Base-by-base conservation (phyloP, 1,140 invertebrate genomes). In the Liolophura sinensis region DNA sequence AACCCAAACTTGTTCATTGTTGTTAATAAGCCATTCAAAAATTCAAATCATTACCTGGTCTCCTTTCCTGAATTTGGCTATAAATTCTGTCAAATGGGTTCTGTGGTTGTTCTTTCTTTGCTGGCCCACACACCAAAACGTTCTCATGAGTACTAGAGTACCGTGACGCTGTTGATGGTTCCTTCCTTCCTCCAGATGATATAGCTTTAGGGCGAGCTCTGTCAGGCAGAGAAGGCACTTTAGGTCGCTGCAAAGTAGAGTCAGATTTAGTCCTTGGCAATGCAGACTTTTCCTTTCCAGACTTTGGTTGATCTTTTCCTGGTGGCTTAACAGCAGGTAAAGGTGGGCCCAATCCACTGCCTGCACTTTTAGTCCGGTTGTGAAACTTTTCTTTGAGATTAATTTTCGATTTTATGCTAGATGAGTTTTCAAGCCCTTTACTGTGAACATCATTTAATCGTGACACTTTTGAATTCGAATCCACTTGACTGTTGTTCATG, bases 81-180 rank as follows among this genome's bases (percentile, higher is more conserved):
- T 65, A 65, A 59, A 65, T 65, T 60, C 56, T 65, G 22, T 62
- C 49, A 15, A n/a, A 60, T 46, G 47, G 57, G 40, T 60, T 60
- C 22, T 20, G 22, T 48, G 60, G 40, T 50, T 16, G 16, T 7
- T 46, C 40, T 22, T 18, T 18, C 25, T 46, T n/a, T 20, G 60
- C 47, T n/a, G 62, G 62, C 40, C 62, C 62, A 63, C 62, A 63
- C 11, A 54, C 24, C 49, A 63, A 54, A 14, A 63, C 62, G 15
- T 54, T 63, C 18, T 63, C 62, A 63, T 63, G 49, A 18, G 49
- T 27, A 15, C 22, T 20, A 63, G 51, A 49, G 52, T 63, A 63
- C 16, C 25, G n/a, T 54, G 51, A 24, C 12, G 24, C 12, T 4
- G 18, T 54, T 24, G 24, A 12, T 20, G 3, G 51, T 54, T 54